phyloP scores from a whole-genome alignment of 30 jellyfish, hydroid and myxozoan species.

The Haliclystus octoradiatus region DNA sequence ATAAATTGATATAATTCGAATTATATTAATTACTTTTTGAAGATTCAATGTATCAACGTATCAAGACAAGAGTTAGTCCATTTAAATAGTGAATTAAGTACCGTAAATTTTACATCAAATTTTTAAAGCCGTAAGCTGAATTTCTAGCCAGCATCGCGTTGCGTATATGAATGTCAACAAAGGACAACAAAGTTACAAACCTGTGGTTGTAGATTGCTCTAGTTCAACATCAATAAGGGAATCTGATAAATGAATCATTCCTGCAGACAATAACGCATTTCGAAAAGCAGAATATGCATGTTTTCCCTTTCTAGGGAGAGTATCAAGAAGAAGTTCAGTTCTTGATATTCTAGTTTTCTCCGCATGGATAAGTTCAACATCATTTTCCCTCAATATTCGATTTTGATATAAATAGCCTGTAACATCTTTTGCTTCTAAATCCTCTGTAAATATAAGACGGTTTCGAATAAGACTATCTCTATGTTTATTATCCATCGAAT shows the following conservation, averaged over 20 bases:
- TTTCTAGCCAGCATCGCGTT: neutral
- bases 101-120: too few species aligned
- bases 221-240: too few species aligned
- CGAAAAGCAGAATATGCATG: conserved; percentile 49
- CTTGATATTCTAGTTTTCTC: conserved; percentile 42
- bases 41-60: too few species aligned
- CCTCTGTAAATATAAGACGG: conserved; percentile 41
- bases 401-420: conserved; percentile 37
- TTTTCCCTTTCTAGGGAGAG: conserved; percentile 75
- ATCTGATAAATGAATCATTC: too few species aligned
- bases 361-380: conserved; percentile 44
- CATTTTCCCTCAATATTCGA: conserved; percentile 49
- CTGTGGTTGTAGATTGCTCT: too few species aligned
- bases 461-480: conserved; percentile 24
- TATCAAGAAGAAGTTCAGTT: conserved; percentile 62
- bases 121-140: too few species aligned
- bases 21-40: too few species aligned
- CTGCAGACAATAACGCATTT: too few species aligned
- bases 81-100: too few species aligned
- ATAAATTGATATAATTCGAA: too few species aligned
- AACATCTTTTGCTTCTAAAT: conserved; percentile 55
- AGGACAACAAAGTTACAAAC: neutral
- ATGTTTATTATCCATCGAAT: conserved; percentile 46
- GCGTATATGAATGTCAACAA: neutral
- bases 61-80: too few species aligned